These are phyloP conservation scores for Drosophila neotestacea DNA, from an alignment of 2,888 invertebrate genomes.

Conservation along the genomic window DNA sequence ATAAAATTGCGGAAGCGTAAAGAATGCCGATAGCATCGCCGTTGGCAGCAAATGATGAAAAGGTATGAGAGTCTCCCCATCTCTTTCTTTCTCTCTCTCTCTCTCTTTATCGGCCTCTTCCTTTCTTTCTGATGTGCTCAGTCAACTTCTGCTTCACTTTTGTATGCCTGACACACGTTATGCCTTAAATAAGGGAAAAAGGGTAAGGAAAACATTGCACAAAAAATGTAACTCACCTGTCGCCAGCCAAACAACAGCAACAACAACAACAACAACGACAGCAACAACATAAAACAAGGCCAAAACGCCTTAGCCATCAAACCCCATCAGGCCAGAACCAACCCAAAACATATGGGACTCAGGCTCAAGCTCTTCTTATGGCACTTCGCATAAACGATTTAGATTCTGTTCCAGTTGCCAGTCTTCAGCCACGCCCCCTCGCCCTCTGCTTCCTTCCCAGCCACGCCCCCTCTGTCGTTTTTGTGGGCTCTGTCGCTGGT, in stretches of 20 bases:
- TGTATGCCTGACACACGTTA: slow-evolving; percentile 68
- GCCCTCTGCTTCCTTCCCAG: not conserved
- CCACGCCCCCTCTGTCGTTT: not conserved
- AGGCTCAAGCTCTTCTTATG: slow-evolving; percentile 19
- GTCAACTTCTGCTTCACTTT: slow-evolving; percentile 31
- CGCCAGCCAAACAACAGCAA: slow-evolving; percentile 33
- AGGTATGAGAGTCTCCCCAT: slow-evolving; percentile 14
- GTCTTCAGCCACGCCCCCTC: slow-evolving; percentile 1
- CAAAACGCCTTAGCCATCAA: slow-evolving; percentile 57
- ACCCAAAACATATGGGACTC: slow-evolving; percentile 39
- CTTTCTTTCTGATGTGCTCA: slow-evolving; percentile 16
- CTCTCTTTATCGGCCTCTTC: not conserved
- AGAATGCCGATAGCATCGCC: slow-evolving; percentile 70
- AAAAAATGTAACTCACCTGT: slow-evolving; percentile 73
- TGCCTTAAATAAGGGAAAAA: slow-evolving; percentile 53
- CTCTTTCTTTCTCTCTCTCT: not conserved
- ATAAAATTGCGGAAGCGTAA: slow-evolving; percentile 80
- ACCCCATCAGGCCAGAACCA: slow-evolving; percentile 3
- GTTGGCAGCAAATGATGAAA: slow-evolving; percentile 37
- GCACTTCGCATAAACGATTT: slow-evolving; percentile 59
- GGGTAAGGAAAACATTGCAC: slow-evolving; percentile 19
- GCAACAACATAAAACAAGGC: slow-evolving; percentile 31
- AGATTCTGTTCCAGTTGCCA: slow-evolving; percentile 52
- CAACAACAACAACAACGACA: slow-evolving; percentile 1
- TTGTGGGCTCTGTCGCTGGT: slow-evolving; percentile 27